Percentiles rank a stretch among this genome's conserved stretches.
These are phyloP conservation scores for Solen grandis DNA, from an alignment of 1,140 invertebrate genomes.

Conservation along the genomic window DNA sequence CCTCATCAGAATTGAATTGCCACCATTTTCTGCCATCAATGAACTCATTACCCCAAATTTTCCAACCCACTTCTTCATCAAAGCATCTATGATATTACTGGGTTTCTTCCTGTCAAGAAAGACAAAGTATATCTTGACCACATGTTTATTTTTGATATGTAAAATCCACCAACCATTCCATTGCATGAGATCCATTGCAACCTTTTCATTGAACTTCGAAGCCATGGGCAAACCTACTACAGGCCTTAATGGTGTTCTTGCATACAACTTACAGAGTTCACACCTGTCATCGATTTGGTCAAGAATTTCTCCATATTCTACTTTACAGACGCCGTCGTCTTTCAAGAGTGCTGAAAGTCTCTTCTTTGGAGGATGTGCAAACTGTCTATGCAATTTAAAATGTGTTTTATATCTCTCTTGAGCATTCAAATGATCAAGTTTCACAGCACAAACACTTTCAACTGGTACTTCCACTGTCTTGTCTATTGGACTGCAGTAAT, in stretches of 20 bases:
- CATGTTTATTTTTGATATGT: conserved; percentile 63
- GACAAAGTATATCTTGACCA: conserved; percentile 53
- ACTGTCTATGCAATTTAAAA: conserved; percentile 56
- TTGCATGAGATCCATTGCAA: conserved; percentile 57
- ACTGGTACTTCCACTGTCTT: conserved; percentile 27
- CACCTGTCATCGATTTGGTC: conserved; percentile 38
- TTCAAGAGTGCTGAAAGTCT: conserved; percentile 47
- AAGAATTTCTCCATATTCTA: conserved; percentile 49
- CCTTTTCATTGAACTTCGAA: conserved; percentile 54
- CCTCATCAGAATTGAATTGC: conserved; percentile 60
- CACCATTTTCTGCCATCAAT: conserved; percentile 57
- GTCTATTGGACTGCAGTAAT: conserved; percentile 56
- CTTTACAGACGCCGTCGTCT: conserved; percentile 52
- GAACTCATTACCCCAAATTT: conserved; percentile 56
- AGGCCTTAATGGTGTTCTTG: conserved; percentile 48
- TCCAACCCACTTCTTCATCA: conserved; percentile 60
- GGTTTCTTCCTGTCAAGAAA: conserved; percentile 49
- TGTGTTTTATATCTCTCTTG: conserved; percentile 38
- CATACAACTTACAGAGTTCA: conserved; percentile 57
- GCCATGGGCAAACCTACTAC: conserved; percentile 62
- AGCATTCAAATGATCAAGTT: conserved; percentile 15
- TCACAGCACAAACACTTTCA: conserved; percentile 43
- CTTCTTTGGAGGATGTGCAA: conserved; percentile 60
- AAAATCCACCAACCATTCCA: conserved; percentile 54
- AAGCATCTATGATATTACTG: conserved; percentile 49